phyloP scores from a whole-genome alignment of 23 tunicate species.

The Styela clava region DNA sequence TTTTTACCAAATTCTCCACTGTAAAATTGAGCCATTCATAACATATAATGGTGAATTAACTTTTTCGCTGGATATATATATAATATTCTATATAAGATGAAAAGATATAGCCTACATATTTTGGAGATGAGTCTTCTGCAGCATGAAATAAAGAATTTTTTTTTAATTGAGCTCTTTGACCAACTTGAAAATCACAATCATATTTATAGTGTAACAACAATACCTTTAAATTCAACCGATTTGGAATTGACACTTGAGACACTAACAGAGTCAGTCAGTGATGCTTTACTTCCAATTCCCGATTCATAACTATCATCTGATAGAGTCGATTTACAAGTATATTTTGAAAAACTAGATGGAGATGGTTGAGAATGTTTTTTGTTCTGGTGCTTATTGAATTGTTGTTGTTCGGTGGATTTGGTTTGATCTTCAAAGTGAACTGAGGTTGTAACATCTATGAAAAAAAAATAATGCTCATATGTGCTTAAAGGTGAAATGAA shows the following conservation, averaged over 20 bases:
- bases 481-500: background rate
- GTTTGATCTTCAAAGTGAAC: conserved; percentile 17
- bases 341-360: background rate
- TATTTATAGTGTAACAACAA: too few relatives aligned
- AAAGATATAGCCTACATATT: too few relatives aligned
- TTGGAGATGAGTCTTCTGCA: too few relatives aligned
- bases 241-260: background rate
- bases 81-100: too few relatives aligned
- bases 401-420: background rate
- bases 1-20: too few relatives aligned
- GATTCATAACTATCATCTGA: conserved; percentile 7
- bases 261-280: conserved; percentile 2
- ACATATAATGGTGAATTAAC: too few relatives aligned
- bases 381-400: too few relatives aligned
- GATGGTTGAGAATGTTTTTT: background rate
- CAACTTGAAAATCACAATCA: too few relatives aligned
- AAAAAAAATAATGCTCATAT: background rate
- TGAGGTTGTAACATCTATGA: background rate
- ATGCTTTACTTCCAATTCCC: conserved; percentile 7
- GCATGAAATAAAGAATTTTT: too few relatives aligned
- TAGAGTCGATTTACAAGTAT: background rate
- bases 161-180: too few relatives aligned
- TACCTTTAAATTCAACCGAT: background rate
- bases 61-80: too few relatives aligned
- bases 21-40: too few relatives aligned